A percentile compares a stretch with the other conserved stretches of the same genome.
Conservation (phyloP, 2,888 invertebrate genomes). For the Papilio demoleus region DNA sequence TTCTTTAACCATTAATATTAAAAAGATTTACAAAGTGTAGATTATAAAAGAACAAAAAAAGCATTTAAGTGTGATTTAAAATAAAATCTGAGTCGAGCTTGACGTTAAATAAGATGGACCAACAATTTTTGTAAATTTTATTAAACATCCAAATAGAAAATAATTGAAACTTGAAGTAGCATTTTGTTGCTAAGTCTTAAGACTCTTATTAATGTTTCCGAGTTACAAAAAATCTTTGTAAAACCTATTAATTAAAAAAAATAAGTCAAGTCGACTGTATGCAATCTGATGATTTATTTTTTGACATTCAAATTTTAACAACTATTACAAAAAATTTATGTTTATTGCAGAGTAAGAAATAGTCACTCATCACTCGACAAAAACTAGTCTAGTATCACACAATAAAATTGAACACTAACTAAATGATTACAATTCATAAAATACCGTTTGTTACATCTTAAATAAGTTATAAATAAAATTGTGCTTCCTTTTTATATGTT, state of each 20-base stretch:
- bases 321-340: not conserved
- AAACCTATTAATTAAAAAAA: not conserved
- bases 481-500: constrained; percentile 32
- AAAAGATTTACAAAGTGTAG: constrained; percentile 22
- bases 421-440: constrained; percentile 38
- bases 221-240: not conserved
- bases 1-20: constrained; percentile 21
- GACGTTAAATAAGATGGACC: not conserved
- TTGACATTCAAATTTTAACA: not conserved
- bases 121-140: no score
- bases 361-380: constrained; percentile 23
- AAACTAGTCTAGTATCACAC: constrained; percentile 48
- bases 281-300: not conserved
- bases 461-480: constrained; percentile 31
- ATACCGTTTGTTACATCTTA: constrained; percentile 35
- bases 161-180: no score
- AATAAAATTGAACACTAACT: constrained; percentile 47
- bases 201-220: no score
- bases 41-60: constrained; percentile 18
- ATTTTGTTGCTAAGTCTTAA: no score
- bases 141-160: no score
- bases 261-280: not conserved
- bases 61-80: not conserved
- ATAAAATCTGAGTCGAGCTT: not conserved
- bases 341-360: not conserved